phyloP scores from a whole-genome alignment of 2,888 invertebrate genomes.

The Ceraclea dissimilis region DNA sequence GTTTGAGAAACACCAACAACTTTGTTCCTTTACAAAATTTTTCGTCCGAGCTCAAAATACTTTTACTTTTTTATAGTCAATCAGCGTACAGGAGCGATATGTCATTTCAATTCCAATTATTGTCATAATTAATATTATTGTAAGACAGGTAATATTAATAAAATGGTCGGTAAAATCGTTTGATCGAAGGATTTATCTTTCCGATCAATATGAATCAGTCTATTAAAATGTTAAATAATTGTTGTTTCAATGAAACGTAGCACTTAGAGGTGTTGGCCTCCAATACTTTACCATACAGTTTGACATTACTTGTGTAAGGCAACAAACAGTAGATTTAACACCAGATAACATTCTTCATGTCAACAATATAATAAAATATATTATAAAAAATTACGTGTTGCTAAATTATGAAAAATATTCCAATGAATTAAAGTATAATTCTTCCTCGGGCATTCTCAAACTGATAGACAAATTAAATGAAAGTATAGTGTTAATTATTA shows the following conservation, averaged over 20 bases:
- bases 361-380: background rate
- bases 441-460: too few relatives aligned
- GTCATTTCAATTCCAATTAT: background rate
- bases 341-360: background rate
- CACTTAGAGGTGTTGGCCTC: background rate
- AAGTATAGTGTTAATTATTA: too few relatives aligned
- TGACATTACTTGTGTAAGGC: background rate
- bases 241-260: background rate
- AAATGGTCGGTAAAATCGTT: background rate
- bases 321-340: background rate
- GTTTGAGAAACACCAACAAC: too few relatives aligned
- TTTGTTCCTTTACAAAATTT: too few relatives aligned
- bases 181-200: background rate
- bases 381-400: background rate
- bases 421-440: too few relatives aligned
- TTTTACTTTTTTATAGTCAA: too few relatives aligned
- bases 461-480: too few relatives aligned
- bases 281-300: background rate
- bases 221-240: background rate
- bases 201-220: background rate
- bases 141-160: background rate
- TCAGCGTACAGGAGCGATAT: conserved; percentile 5
- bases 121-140: background rate
- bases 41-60: too few relatives aligned
- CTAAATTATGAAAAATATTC: too few relatives aligned